Conservation (phyloP, 2,888 invertebrate species). For the Orthonevra nobilis region DNA sequence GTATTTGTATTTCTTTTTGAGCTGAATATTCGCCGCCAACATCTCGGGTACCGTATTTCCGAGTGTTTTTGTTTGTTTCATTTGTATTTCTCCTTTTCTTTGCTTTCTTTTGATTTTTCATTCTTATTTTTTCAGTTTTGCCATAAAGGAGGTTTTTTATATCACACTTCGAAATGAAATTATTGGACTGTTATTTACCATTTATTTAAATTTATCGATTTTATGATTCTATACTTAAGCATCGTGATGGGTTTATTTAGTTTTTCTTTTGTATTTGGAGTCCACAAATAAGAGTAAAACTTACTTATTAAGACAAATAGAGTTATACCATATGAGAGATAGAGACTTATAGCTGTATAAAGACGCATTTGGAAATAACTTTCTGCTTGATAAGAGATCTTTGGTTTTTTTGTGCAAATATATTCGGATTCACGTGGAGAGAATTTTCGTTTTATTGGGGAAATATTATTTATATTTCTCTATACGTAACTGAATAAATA, state of each 20-base stretch:
- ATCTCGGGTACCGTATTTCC: background rate
- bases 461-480: too few relatives aligned
- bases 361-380: background rate
- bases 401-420: too few relatives aligned
- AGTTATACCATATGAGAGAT: too few relatives aligned
- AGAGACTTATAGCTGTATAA: background rate
- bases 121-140: slow-evolving; percentile 56
- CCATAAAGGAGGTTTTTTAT: slow-evolving; percentile 63
- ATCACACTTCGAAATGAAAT: slow-evolving; percentile 57
- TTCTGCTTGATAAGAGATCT: slow-evolving; percentile 21
- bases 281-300: too few relatives aligned
- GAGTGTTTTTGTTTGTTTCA: slow-evolving; percentile 7
- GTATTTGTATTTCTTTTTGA: background rate
- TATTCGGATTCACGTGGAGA: slow-evolving; percentile 8
- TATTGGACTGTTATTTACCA: slow-evolving; percentile 60
- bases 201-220: slow-evolving; percentile 68
- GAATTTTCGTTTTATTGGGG: too few relatives aligned
- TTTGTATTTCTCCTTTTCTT: slow-evolving; percentile 27
- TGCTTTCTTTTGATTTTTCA: slow-evolving; percentile 38
- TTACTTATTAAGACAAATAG: slow-evolving; percentile 8
- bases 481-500: too few relatives aligned
- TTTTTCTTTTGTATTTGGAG: slow-evolving; percentile 8
- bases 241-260: slow-evolving; percentile 3
- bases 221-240: slow-evolving; percentile 50
- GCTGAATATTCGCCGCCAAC: slow-evolving; percentile 7